Percentiles rank a stretch among this genome's conserved stretches.
Conservation (phyloP, 2,888 invertebrate genomes). For the Lucinisca nassula region DNA sequence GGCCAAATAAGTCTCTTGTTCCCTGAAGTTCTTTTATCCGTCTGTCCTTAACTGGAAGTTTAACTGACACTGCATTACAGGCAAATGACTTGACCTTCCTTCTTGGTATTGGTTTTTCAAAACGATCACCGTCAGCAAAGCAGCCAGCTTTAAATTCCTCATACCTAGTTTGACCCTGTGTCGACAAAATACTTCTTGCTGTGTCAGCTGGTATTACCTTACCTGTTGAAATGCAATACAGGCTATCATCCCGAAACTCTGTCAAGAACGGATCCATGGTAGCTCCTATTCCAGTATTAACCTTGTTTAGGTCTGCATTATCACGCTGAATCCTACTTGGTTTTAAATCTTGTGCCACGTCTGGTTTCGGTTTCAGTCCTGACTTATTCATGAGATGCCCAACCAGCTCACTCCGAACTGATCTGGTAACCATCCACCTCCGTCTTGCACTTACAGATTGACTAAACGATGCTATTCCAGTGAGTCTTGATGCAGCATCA, state of each 20-base stretch:
- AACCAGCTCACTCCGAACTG: neutral
- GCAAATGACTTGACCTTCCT: constrained; percentile 55
- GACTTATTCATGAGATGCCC: neutral
- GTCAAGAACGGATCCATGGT: constrained; percentile 31
- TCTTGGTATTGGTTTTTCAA: constrained; percentile 52
- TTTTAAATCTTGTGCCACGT: neutral
- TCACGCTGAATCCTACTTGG: neutral
- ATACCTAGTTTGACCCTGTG: constrained; percentile 20
- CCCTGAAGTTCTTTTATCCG: constrained; percentile 15
- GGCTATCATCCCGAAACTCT: neutral
- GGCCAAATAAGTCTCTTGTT: constrained; percentile 52
- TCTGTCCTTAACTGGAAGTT: neutral
- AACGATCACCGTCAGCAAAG: constrained; percentile 23
- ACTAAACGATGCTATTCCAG: constrained; percentile 18
- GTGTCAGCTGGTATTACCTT: constrained; percentile 22
- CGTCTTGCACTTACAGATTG: constrained; percentile 3
- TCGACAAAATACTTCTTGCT: neutral
- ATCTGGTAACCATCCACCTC: constrained; percentile 31
- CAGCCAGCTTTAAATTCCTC: constrained; percentile 48
- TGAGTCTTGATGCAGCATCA: constrained; percentile 33
- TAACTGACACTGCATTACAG: neutral
- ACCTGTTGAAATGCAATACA: constrained; percentile 39
- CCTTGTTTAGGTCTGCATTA: constrained; percentile 7
- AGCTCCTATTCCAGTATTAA: neutral
- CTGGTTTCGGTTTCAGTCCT: neutral